Evolutionary conservation across 2,888 invertebrate genomes (phyloP).

Genomic region (Tetranychus truncatus): DNA sequence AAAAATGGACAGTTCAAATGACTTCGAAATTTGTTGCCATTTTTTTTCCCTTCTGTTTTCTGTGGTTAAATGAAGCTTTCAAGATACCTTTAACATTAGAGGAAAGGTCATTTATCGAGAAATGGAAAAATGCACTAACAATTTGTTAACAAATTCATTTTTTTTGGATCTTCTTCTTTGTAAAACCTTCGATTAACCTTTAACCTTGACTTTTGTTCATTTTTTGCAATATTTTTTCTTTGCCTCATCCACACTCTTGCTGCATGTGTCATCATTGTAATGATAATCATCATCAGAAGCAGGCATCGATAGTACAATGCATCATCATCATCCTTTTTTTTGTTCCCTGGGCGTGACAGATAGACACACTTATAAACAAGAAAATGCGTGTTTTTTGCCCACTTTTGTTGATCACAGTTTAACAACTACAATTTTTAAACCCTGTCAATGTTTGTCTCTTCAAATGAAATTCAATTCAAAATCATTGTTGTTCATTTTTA

Average conservation of each 20-base stretch:
- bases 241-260: not conserved
- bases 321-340: not conserved
- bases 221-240: not conserved
- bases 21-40: no score
- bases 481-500: not conserved
- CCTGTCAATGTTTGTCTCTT: not conserved
- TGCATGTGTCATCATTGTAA: conserved; percentile 1
- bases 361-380: not conserved
- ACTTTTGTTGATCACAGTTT: not conserved
- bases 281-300: not conserved
- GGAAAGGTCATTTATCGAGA: no score
- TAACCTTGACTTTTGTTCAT: not conserved
- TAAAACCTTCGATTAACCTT: not conserved
- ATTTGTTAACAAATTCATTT: not conserved
- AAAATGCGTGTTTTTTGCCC: not conserved
- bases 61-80: no score
- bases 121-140: not conserved
- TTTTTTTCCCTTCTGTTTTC: no score
- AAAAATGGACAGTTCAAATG: no score
- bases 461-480: not conserved
- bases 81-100: no score
- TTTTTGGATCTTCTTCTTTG: not conserved
- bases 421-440: not conserved
- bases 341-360: not conserved
- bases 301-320: not conserved